phyloP scores from a whole-genome alignment of 2,797 vertebrate species.

The Falco cherrug region DNA sequence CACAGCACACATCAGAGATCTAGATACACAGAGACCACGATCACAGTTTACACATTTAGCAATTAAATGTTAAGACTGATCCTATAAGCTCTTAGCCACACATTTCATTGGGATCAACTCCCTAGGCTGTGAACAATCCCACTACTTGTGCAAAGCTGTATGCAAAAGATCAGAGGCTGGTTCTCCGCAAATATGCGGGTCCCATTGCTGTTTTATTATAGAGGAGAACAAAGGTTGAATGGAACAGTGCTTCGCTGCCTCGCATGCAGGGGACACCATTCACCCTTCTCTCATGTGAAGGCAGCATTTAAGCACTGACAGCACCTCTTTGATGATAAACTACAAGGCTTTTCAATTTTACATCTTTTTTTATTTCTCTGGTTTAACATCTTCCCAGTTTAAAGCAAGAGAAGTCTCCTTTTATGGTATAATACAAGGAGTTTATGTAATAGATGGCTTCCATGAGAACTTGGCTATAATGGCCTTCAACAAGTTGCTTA shows the following conservation, averaged over 20 bases:
- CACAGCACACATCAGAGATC: rapidly evolving
- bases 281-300: background rate
- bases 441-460: background rate
- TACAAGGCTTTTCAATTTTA: background rate
- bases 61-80: background rate
- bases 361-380: background rate
- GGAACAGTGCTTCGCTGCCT: background rate
- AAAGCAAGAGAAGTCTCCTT: conserved; percentile 15
- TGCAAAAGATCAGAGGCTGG: background rate
- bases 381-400: background rate
- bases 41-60: background rate
- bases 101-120: background rate
- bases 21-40: rapidly evolving
- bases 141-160: background rate
- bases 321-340: background rate
- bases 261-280: background rate
- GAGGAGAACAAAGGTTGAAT: background rate
- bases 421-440: background rate
- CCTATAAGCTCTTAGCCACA: background rate
- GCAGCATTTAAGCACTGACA: background rate
- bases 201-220: background rate
- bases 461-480: background rate
- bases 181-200: background rate
- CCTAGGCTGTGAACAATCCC: background rate
- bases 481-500: background rate